Base-by-base conservation (phyloP, 2,113 vertebrate genomes). In the Lampris megalopsis region DNA sequence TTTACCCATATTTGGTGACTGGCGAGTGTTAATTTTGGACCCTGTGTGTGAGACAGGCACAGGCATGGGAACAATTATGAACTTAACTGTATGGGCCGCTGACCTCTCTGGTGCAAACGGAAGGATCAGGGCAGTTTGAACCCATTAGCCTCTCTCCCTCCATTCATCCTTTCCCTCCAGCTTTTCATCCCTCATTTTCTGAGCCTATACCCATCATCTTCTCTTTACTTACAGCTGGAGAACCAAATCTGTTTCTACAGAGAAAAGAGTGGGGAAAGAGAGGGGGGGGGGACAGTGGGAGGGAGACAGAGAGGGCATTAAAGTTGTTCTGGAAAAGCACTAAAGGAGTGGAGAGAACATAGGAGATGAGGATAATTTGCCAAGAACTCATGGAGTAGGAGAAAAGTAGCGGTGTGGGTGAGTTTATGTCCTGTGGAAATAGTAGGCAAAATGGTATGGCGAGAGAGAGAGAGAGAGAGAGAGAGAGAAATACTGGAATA, bases 51-150 rank as follows among this genome's bases (percentile, higher is more conserved):
- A 38, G 79, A 38, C 5, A 50, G n/a, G 63, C 37, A 36, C 6
- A 8, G 60, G 13, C 58, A 64, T 84, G 83, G 83, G 43, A 86
- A 68, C 83, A 60, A 66, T 88, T 81, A 83, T 50, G 42, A 59
- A 8, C 10, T 42, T 10, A 68, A 47, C 81, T 75, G 13, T 66
- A 60, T 81, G 58, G 58, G 65, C 56, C 68, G 40, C 62, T 79
- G 72, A 79, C 68, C 67, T 38, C 62, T 75, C 9, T 59, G 77
- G 79, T 71, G 41, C 75, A 81, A 88, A 77, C 37, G 57, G 75
- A 85, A 57, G 54, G 56, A 78, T 85, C 63, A 75, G 54, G 42
- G 24, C 49, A 61, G 76, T 81, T 75, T 82, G 71, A 77, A 67
- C 24, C 77, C 74, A 79, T 83, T 82, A 75, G 38, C 42, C 59